A percentile compares a stretch with the other conserved stretches of the same genome.
phyloP scores from a whole-genome alignment of 2,888 invertebrate genomes.

The Steinernema carpocapsae region DNA sequence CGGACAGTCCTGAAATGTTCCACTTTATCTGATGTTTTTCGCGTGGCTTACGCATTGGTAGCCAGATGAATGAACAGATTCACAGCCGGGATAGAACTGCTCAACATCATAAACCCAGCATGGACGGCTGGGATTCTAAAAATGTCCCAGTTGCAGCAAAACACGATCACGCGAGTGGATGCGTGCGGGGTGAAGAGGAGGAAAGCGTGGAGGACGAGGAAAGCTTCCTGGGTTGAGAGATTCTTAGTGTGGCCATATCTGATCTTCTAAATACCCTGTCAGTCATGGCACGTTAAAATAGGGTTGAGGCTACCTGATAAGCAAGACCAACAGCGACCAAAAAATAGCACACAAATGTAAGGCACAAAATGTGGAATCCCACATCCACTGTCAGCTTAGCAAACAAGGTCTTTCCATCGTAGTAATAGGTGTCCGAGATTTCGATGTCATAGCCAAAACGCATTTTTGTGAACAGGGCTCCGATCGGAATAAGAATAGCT shows the following conservation, averaged over 20 bases:
- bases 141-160: constrained; percentile 2
- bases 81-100: background rate
- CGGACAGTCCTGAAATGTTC: constrained; percentile 14
- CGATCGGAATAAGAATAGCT: background rate
- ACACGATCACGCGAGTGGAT: background rate
- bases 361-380: background rate
- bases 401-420: constrained; percentile 10
- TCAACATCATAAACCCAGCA: background rate
- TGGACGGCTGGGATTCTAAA: constrained; percentile 7
- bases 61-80: background rate
- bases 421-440: constrained; percentile 3
- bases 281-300: background rate
- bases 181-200: constrained; percentile 7
- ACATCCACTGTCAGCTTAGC: background rate
- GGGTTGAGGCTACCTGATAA: background rate
- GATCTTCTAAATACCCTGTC: background rate
- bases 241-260: background rate
- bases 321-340: background rate
- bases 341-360: background rate
- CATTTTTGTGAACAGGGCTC: background rate
- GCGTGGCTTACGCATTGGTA: background rate
- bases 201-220: constrained; percentile 1
- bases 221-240: background rate
- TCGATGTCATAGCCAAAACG: background rate
- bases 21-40: background rate